Evolutionary conservation across 2,888 invertebrate genomes (phyloP), one percentile per base, ranked within the genome.

Genomic region (Chymomyza procnemis): DNA sequence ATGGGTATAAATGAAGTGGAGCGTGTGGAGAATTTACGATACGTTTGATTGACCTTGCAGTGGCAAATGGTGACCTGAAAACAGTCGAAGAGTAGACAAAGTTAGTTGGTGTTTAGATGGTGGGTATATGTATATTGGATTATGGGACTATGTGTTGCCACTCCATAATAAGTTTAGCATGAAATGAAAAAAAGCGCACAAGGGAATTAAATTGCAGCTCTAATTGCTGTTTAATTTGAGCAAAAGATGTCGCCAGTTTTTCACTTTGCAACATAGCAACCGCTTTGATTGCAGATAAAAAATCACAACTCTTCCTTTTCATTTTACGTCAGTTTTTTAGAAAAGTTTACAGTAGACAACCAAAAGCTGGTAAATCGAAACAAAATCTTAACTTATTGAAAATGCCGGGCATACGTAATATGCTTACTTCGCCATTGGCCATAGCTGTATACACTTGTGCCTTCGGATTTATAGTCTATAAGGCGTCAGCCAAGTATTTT

Each of bases 21-120:
- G 41, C 93, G 92, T 6, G 93, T 92, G 66, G 93, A 91, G 80
- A 94, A 92, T 46, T 93, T 93, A 58, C 94, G 93, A 91, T 95
- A 95, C 0, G 95, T 95, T 91, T 95, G 94, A 91, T 95, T 94
- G 76, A 95, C 94, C 77, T 95, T 94, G 90, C 95, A 96, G 90
- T 96, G 95, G 89, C 95, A 96, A 50, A 94, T 94, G 60, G 95
- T 94, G 78, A 95, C 94, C 95, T 95, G 91, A 64, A 62, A 65
- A 8, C 4, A 63, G 41, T 22, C 34, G 18, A 3, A 30, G 4
- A 30, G 34, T 30, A 34, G 4, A 30, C 22, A 47, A 41, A 22
- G 18, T 41, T 9, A 41, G 34, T 12, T 41, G 26, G 26, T 26
- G 26, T 26, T 26, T 26, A 26, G 6, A 26, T 6, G 26, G 34